Evolutionary conservation across 2,113 vertebrate species (phyloP).

Genomic region (Pterocles orientalis): DNA sequence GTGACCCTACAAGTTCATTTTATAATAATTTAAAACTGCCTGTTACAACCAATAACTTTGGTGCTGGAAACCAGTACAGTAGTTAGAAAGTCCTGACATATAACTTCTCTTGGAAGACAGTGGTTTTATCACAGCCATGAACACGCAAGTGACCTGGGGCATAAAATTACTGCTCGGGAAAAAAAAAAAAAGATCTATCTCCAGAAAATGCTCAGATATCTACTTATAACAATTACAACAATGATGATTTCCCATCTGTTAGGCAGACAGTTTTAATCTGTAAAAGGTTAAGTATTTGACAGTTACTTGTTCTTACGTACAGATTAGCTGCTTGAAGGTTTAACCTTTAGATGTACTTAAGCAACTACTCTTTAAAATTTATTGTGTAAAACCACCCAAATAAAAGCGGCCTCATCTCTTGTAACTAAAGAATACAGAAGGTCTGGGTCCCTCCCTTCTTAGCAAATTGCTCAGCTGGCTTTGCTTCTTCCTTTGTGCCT

Average conservation of each 20-base stretch:
- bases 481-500: constrained; percentile 40
- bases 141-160: constrained; percentile 53
- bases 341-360: constrained; percentile 75
- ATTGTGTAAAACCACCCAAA: constrained; percentile 68
- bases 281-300: constrained; percentile 77
- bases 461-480: constrained; percentile 42
- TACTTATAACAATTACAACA: constrained; percentile 71
- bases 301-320: constrained; percentile 75
- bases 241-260: constrained; percentile 71
- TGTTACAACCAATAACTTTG: constrained; percentile 6
- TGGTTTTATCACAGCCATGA: constrained; percentile 50
- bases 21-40: constrained; percentile 42
- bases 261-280: constrained; percentile 76
- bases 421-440: constrained; percentile 34
- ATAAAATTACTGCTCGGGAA: constrained; percentile 54
- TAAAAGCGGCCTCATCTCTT: constrained; percentile 56
- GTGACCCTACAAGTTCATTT: neutral
- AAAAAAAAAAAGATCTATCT: constrained; percentile 23
- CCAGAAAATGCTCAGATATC: constrained; percentile 62
- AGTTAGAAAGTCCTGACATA: constrained; percentile 35
- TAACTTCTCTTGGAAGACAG: constrained; percentile 42
- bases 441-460: neutral
- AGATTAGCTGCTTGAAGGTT: constrained; percentile 70
- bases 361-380: constrained; percentile 54
- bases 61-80: constrained; percentile 41